Conservation (phyloP, 2,888 invertebrate species). For the Leucania comma region DNA sequence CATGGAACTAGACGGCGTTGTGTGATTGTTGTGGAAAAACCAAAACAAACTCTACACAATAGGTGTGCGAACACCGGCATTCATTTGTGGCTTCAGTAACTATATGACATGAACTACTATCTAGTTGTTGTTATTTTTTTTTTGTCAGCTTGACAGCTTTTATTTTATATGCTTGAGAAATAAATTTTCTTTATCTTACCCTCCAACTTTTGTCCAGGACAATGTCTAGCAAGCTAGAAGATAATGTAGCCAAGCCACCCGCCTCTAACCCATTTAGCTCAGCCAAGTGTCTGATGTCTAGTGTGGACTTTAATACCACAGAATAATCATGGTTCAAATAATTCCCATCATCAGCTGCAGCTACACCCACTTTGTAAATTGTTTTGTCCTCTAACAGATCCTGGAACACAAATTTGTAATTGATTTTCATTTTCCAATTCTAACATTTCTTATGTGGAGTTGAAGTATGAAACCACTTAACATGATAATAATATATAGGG, state of each 20-base stretch:
- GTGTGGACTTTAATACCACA: conserved; percentile 89
- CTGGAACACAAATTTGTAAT: conserved; percentile 69
- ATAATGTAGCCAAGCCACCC: conserved; percentile 92
- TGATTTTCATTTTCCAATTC: background rate
- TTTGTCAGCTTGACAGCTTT: too few species aligned
- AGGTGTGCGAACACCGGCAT: too few species aligned
- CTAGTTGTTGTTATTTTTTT: too few species aligned
- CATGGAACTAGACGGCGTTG: too few species aligned
- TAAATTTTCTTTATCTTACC: conserved; percentile 64
- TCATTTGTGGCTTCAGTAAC: too few species aligned
- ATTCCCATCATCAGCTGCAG: conserved; percentile 92
- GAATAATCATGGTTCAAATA: conserved; percentile 92
- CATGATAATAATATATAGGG: background rate
- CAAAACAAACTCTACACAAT: too few species aligned
- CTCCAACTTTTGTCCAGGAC: conserved; percentile 92
- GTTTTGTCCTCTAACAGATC: conserved; percentile 91
- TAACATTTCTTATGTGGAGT: too few species aligned
- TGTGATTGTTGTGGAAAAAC: too few species aligned
- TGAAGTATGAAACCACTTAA: background rate
- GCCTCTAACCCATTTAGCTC: conserved; percentile 79
- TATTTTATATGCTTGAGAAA: background rate
- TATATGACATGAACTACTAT: too few species aligned
- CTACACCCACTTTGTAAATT: conserved; percentile 95
- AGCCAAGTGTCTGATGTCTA: conserved; percentile 93
- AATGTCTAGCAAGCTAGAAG: conserved; percentile 91